Base-by-base conservation (phyloP, 2,113 vertebrate species). In the Onychostoma macrolepis region DNA sequence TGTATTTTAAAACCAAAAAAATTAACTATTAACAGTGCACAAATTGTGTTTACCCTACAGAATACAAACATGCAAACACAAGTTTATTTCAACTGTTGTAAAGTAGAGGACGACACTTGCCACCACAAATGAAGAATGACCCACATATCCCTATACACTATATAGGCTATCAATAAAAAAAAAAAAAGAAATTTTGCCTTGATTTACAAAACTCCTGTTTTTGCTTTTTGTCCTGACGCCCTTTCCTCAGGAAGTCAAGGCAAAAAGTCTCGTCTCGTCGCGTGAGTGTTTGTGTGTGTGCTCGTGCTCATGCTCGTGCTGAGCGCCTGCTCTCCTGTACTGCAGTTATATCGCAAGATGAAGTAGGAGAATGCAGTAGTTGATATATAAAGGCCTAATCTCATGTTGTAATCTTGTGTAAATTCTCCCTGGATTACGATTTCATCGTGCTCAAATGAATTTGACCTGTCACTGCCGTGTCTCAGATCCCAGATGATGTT, bases 171-270 rank as follows among this genome's bases (percentile, higher is more conserved):
- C n/a, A n/a, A n/a, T n/a, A n/a, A n/a, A n/a, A n/a, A 43, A n/a
- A 33, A 58, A 36, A 1, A 56, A 61, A 2, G n/a, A 13, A 5
- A 24, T 15, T 58, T 28, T 38, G 13, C 4, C 53, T 33, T 82
- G 28, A 48, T 63, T 38, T 6, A 45, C n/a, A 33, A 48, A 80
- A 12, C 15, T 36, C 43, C 76, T 78, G 82, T 87, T 88, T 86
- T 84, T 61, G 8, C 26, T 75, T 45, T 48, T 89, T 80, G 85
- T 81, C 84, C 86, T 67, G 45, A 26, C 63, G 74, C 83, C 80
- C 74, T 90, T 90, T 90, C 89, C 89, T 88, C 89, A 90, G 89
- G 89, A 90, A 90, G 30, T 24, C 48, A 19, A 56, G 43, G 26
- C 78, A 11, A 82, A 50, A 48, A 81, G 38, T 61, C 63, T 83